Conservation (phyloP, 1,140 invertebrate genomes). For the Hyles euphorbiae region DNA sequence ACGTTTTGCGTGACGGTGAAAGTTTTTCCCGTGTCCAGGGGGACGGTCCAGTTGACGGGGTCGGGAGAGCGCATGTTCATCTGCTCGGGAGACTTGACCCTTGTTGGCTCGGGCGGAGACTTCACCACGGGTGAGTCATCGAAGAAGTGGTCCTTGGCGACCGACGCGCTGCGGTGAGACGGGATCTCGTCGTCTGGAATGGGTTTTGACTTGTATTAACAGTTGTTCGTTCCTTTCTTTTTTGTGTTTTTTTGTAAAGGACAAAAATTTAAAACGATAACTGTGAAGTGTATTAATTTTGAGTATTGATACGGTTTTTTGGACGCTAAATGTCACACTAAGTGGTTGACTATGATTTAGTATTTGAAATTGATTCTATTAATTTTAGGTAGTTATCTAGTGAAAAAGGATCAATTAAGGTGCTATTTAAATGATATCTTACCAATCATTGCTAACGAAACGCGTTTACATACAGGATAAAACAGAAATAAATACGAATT, state of each 20-base stretch:
- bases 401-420: too few species aligned
- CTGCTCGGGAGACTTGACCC: slow-evolving; percentile 94
- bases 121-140: slow-evolving; percentile 83
- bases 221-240: too few species aligned
- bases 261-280: too few species aligned
- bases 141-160: slow-evolving; percentile 72
- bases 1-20: slow-evolving; percentile 95
- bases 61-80: slow-evolving; percentile 93
- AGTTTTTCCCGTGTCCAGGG: slow-evolving; percentile 93
- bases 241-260: too few species aligned
- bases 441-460: background rate
- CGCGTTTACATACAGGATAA: background rate
- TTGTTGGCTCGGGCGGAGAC: slow-evolving; percentile 91
- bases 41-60: slow-evolving; percentile 95
- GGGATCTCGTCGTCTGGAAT: slow-evolving; percentile 64
- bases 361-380: too few species aligned
- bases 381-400: too few species aligned
- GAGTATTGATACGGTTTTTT: too few species aligned
- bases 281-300: too few species aligned
- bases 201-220: too few species aligned
- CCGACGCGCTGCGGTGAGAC: slow-evolving; percentile 67
- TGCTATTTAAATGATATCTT: too few species aligned
- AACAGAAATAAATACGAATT: background rate
- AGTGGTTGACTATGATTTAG: too few species aligned
- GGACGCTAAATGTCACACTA: too few species aligned